Conservation (phyloP, 1,140 invertebrate genomes). For the Drosophila hydei region DNA sequence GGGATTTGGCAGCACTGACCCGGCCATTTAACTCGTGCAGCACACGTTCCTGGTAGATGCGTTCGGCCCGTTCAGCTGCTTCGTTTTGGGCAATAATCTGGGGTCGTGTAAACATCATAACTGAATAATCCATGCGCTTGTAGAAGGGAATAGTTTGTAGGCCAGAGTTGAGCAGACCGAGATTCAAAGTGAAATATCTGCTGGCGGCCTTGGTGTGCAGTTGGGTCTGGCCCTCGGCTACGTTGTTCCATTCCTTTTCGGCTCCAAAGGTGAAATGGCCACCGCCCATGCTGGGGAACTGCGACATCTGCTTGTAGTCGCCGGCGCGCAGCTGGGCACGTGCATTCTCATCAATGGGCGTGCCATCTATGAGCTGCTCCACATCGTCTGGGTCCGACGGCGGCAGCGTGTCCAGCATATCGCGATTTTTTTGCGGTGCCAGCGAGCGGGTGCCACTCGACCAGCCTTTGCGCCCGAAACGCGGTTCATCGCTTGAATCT, state of each 20-base stretch:
- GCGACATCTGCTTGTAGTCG: slow-evolving; percentile 68
- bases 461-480: slow-evolving; percentile 63
- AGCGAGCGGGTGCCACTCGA: slow-evolving; percentile 35
- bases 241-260: slow-evolving; percentile 75
- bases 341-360: slow-evolving; percentile 59
- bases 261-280: slow-evolving; percentile 73
- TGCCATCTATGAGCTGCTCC: slow-evolving; percentile 54
- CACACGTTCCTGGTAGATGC: slow-evolving; percentile 61
- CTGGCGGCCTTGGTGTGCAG: slow-evolving; percentile 58
- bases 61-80: slow-evolving; percentile 68
- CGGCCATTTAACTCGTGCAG: slow-evolving; percentile 50
- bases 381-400: slow-evolving; percentile 51
- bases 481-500: slow-evolving; percentile 77
- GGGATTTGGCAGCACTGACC: slow-evolving; percentile 29
- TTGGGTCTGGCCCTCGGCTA: slow-evolving; percentile 57
- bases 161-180: slow-evolving; percentile 62
- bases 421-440: slow-evolving; percentile 58
- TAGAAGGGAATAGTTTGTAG: slow-evolving; percentile 79
- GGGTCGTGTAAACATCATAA: slow-evolving; percentile 61
- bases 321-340: slow-evolving; percentile 71
- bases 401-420: slow-evolving; percentile 54
- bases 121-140: slow-evolving; percentile 78
- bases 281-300: slow-evolving; percentile 66
- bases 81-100: slow-evolving; percentile 65
- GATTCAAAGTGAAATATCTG: slow-evolving; percentile 72